Evolutionary conservation across 1,140 invertebrate species (phyloP).

Genomic region (Sarcophaga bullata): DNA sequence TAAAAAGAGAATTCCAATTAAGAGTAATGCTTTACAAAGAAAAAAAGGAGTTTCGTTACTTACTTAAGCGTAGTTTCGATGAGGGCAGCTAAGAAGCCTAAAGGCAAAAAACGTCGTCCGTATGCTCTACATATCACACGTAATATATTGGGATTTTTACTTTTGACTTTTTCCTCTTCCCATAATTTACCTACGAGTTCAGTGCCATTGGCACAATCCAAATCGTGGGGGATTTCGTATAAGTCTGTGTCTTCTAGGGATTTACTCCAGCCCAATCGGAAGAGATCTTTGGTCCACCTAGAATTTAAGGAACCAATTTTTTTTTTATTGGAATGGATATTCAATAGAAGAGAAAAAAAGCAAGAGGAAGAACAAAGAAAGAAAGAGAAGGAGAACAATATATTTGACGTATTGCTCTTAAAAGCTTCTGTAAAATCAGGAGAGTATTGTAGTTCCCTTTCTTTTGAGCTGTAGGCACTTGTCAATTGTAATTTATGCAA

Average conservation of each 20-base stretch:
- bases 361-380: too few relatives aligned
- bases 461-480: too few relatives aligned
- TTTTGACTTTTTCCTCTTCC: background rate
- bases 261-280: background rate
- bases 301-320: constrained; percentile 42
- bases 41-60: background rate
- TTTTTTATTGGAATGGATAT: too few relatives aligned
- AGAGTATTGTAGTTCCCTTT: too few relatives aligned
- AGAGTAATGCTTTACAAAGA: background rate
- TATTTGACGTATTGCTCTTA: too few relatives aligned
- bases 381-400: too few relatives aligned
- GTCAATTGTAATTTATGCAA: too few relatives aligned
- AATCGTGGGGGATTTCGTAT: background rate
- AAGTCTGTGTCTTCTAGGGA: background rate
- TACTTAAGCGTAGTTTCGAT: background rate
- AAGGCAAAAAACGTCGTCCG: background rate
- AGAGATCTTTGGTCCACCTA: background rate
- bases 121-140: background rate
- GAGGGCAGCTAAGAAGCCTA: background rate
- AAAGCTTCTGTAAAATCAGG: too few relatives aligned
- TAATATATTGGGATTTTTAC: background rate
- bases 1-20: background rate
- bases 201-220: background rate
- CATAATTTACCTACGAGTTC: background rate
- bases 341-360: too few relatives aligned